A percentile compares a stretch with the other conserved stretches of the same genome.
Conservation (phyloP, 1,140 invertebrate species). For the Sycobia sp. region DNA sequence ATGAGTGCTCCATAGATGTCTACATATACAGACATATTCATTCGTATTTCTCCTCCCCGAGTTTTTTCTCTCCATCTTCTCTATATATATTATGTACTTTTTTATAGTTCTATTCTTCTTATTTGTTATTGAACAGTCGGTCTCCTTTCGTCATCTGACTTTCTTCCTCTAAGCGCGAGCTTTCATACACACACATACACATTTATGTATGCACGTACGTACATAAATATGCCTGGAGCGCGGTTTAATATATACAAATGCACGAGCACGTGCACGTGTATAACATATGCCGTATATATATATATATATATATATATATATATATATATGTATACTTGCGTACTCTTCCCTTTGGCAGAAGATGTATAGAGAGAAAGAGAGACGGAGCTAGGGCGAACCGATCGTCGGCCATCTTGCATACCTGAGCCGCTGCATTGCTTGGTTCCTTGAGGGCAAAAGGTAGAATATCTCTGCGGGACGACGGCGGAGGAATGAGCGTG, state of each 20-base stretch:
- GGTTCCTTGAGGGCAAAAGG: slow-evolving; percentile 63
- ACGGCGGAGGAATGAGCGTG: slow-evolving; percentile 44
- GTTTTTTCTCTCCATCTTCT: slow-evolving; percentile 29
- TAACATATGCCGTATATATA: slow-evolving; percentile 6
- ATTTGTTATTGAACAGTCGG: slow-evolving; percentile 32
- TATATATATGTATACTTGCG: too few species aligned
- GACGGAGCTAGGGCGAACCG: slow-evolving; percentile 24
- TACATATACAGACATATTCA: slow-evolving; percentile 3
- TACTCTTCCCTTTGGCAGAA: background rate
- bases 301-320: too few species aligned
- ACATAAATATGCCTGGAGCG: background rate
- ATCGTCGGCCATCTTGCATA: slow-evolving; percentile 62
- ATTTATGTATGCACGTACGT: background rate
- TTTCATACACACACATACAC: background rate
- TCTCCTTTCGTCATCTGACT: slow-evolving; percentile 23
- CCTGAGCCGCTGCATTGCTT: slow-evolving; percentile 61
- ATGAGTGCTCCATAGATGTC: too few species aligned
- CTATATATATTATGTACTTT: too few species aligned
- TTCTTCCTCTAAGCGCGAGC: slow-evolving; percentile 24
- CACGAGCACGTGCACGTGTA: background rate
- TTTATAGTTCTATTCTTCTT: slow-evolving; percentile 23
- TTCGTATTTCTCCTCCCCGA: slow-evolving; percentile 33
- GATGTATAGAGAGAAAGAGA: slow-evolving; percentile 1
- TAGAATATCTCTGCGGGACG: slow-evolving; percentile 59
- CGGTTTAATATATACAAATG: background rate